phyloP scores from a whole-genome alignment of 2,113 vertebrate genomes.

The Athene cunicularia region DNA sequence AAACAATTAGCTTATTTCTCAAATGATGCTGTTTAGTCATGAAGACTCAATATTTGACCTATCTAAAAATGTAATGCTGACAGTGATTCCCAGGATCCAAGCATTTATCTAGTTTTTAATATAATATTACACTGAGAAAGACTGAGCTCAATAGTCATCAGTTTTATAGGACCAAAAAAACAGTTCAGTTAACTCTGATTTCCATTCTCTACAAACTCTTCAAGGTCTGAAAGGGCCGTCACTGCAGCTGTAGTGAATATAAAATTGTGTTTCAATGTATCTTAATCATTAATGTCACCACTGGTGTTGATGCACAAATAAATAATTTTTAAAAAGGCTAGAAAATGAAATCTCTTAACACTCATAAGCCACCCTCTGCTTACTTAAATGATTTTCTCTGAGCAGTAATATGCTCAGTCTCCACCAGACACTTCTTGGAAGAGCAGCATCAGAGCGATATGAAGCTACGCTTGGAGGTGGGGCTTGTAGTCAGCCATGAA shows the following conservation, averaged over 20 bases:
- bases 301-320: not conserved
- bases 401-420: not conserved
- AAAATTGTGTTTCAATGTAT: not conserved
- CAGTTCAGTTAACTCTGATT: not conserved
- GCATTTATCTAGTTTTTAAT: not conserved
- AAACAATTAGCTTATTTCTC: not conserved
- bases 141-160: not conserved
- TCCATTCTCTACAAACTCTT: not conserved
- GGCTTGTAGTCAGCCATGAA: not conserved
- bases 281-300: not conserved
- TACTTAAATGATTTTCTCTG: not conserved
- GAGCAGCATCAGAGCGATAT: not conserved
- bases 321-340: not conserved
- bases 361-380: not conserved
- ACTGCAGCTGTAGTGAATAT: not conserved
- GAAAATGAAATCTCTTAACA: not conserved
- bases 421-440: not conserved
- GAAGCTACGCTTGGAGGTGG: not conserved
- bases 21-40: not conserved
- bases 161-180: not conserved
- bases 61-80: not conserved
- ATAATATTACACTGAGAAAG: not conserved
- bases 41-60: not conserved
- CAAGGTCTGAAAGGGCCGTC: not conserved
- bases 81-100: not conserved